Evolutionary conservation across 1,140 invertebrate genomes (phyloP).

Genomic region (Leptopilina boulardi): DNA sequence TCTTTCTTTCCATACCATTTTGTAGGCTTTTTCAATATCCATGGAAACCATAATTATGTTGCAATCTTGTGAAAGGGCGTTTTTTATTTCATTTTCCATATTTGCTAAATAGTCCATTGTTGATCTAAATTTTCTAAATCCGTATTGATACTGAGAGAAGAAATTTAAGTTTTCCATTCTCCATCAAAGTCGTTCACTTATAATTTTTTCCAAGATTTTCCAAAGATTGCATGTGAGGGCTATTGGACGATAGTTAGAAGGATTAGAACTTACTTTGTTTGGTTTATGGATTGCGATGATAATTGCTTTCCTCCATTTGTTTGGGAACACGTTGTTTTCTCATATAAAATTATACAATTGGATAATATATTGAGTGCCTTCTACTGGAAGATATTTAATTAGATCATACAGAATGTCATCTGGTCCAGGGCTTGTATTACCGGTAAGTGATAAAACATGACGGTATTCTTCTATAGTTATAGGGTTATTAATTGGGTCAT

Average conservation of each 20-base stretch:
- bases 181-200: constrained; percentile 38
- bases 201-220: constrained; percentile 60
- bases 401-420: constrained; percentile 46
- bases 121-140: constrained; percentile 46
- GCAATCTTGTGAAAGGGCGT: constrained; percentile 49
- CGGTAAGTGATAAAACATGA: background rate
- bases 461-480: constrained; percentile 28
- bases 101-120: constrained; percentile 46
- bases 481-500: background rate
- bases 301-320: constrained; percentile 62
- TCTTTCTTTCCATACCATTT: constrained; percentile 47
- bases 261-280: constrained; percentile 51
- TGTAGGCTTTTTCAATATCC: constrained; percentile 58
- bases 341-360: constrained; percentile 56
- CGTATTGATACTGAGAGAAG: constrained; percentile 40
- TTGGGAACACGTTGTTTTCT: constrained; percentile 48
- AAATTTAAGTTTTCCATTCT: constrained; percentile 44
- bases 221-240: constrained; percentile 40
- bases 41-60: constrained; percentile 50
- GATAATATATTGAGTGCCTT: constrained; percentile 44
- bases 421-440: background rate
- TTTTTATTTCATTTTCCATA: constrained; percentile 43
- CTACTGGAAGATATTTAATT: constrained; percentile 49
- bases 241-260: constrained; percentile 61
- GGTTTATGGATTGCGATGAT: constrained; percentile 65